Evolutionary conservation across 2,797 vertebrate genomes (phyloP).

Genomic region (Taeniopygia guttata): DNA sequence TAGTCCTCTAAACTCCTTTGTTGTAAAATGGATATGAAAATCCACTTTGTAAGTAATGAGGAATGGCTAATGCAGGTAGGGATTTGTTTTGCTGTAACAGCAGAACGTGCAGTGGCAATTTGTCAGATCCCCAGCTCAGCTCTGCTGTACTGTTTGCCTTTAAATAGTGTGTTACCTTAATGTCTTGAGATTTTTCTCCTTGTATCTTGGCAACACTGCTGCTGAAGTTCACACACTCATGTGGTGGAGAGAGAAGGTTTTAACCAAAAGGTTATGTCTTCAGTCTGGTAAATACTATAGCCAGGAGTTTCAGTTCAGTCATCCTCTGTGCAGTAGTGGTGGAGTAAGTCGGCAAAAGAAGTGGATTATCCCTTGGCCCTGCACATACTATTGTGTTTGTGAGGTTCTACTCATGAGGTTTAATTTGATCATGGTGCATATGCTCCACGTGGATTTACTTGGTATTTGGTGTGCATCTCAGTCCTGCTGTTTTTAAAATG

Average conservation of each 20-base stretch:
- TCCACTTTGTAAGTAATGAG: conserved; percentile 38
- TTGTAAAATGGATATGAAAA: conserved; percentile 57
- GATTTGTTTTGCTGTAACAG: conserved; percentile 55
- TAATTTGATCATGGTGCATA: neutral
- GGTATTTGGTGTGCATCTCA: neutral
- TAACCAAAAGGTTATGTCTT: neutral
- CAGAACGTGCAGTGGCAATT: conserved; percentile 40
- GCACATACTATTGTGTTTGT: neutral
- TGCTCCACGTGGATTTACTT: neutral
- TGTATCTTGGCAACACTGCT: conserved; percentile 55
- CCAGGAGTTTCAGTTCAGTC: neutral
- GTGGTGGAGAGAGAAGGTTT: neutral
- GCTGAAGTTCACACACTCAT: neutral
- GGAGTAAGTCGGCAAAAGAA: neutral
- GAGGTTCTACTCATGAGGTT: neutral
- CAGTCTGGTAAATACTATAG: neutral
- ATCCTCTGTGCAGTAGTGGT: neutral
- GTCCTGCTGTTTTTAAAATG: neutral
- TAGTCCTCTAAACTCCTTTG: conserved; percentile 29
- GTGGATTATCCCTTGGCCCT: neutral
- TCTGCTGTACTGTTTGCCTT: conserved; percentile 38
- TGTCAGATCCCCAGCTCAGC: conserved; percentile 21
- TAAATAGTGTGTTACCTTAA: conserved; percentile 41
- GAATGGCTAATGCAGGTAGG: conserved; percentile 47
- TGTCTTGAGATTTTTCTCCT: conserved; percentile 27